Base-by-base conservation (phyloP, 2,113 vertebrate genomes). In the Colossoma macropomum region DNA sequence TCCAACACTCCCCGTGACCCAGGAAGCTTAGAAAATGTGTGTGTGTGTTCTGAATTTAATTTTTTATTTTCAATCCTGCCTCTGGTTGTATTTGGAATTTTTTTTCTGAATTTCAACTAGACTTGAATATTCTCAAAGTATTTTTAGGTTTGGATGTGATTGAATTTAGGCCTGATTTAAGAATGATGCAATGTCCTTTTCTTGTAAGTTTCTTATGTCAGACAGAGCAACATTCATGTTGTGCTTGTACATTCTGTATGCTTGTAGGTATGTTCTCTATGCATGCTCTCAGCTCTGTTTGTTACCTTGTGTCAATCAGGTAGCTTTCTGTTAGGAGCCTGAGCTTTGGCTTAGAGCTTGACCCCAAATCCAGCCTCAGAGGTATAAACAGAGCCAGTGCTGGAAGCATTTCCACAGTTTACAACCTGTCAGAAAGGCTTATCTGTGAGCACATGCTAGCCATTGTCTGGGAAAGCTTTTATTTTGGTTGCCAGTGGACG, bases 351-450 rank as follows among this genome's bases (percentile, higher is more conserved):
- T 12, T 17, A 0, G 0, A 34, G 19, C 50, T 68, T 63, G 63
- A 71, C 63, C 69, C 71, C 52, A 83, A 38, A 77, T 78, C 21
- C 56, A 63, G 68, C 73, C 16, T 75, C 82, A 38, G 81, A 56
- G 79, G 38, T 66, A 73, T 7, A 1, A 77, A 72, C 52, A 80
- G 23, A 23, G 60, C 82, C 73, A 74, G 85, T 78, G 85, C 66
- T 74, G 19, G 48, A 84, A 65, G 13, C 86, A 85, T 82, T n/a
- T 50, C 38, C 48, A 54, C 15, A 86, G 75, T 81, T 80, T 88
- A 84, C 77, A 50, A 50, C 59, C 73, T 84, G 83, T 86, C 82
- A 85, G 63, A 74, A 28, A 32, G 66, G 78, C 77, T 90, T 85
- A 91, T 79, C 62, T 74, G 66, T 68, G 10, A 81, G 62, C 32